Percentiles rank a stretch among this genome's conserved stretches.
These are phyloP conservation scores for Nasonia longicornis DNA, from an alignment of 1,140 invertebrate genomes.

Conservation along the genomic window DNA sequence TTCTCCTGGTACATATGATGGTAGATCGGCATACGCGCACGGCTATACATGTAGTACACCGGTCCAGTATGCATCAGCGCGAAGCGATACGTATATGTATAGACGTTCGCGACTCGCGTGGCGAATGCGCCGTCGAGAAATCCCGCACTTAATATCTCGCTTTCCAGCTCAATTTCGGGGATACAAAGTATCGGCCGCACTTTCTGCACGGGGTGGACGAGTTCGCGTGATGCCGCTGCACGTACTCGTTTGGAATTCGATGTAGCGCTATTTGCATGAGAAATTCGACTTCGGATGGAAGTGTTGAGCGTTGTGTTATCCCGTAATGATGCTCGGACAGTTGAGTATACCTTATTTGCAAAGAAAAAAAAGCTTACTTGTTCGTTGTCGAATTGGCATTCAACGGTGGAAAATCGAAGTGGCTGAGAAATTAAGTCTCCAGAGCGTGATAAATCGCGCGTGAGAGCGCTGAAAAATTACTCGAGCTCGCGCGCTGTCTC, in stretches of 20 bases:
- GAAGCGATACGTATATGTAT: not conserved
- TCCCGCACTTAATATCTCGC: conserved; percentile 16
- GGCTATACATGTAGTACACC: not conserved
- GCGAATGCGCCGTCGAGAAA: not conserved
- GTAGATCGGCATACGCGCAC: conserved; percentile 15
- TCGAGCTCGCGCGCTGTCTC: not conserved
- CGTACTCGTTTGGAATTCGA: conserved; percentile 6
- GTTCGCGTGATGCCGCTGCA: not conserved
- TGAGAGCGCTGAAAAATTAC: conserved; percentile 22
- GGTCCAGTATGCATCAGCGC: not conserved
- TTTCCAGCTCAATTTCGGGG: conserved; percentile 26
- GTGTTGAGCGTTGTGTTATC: not conserved
- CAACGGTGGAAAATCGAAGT: not conserved
- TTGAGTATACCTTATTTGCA: no score
- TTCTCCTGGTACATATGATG: conserved; percentile 7
- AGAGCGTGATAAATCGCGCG: not conserved
- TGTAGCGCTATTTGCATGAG: not conserved
- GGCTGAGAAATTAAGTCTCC: not conserved
- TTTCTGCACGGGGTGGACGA: conserved; percentile 2
- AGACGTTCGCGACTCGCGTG: not conserved
- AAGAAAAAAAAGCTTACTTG: not conserved
- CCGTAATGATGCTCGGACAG: no score
- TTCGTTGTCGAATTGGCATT: not conserved
- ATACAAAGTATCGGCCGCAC: conserved; percentile 33
- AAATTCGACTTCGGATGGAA: conserved; percentile 22